These are phyloP conservation scores for Megalonaias nervosa DNA, from an alignment of 1,140 invertebrate genomes.

Conservation along the genomic window DNA sequence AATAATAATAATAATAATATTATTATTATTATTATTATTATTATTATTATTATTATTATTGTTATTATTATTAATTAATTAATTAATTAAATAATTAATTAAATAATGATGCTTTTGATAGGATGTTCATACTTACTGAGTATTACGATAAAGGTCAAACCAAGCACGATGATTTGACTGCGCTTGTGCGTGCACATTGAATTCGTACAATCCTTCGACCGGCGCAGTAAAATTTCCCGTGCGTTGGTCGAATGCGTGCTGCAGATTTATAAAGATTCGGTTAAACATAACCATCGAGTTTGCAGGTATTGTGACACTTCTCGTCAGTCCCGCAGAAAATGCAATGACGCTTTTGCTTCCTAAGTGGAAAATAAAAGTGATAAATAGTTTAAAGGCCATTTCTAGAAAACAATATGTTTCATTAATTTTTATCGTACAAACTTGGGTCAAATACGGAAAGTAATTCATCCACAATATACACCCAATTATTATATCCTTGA, in stretches of 20 bases:
- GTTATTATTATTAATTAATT: too few relatives aligned
- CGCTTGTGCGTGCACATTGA: slow-evolving; percentile 12
- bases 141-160: slow-evolving; percentile 5
- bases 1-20: too few relatives aligned
- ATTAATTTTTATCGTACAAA: too few relatives aligned
- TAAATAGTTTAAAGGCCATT: too few relatives aligned
- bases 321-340: slow-evolving; percentile 12
- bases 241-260: neutral
- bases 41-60: too few relatives aligned
- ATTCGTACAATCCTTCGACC: slow-evolving; percentile 2
- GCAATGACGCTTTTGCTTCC: neutral
- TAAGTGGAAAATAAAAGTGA: neutral
- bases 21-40: too few relatives aligned
- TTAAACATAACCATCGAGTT: slow-evolving; percentile 4
- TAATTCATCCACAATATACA: too few relatives aligned
- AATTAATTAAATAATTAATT: too few relatives aligned
- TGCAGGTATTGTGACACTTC: neutral
- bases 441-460: too few relatives aligned
- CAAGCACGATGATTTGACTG: neutral
- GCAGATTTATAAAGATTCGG: neutral
- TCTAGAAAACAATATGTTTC: too few relatives aligned
- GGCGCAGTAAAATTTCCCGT: slow-evolving; percentile 6
- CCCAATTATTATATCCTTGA: too few relatives aligned
- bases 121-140: neutral
- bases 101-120: too few relatives aligned